Evolutionary conservation across 2,113 vertebrate species (phyloP).

Genomic region (Eupsittula cactorum): DNA sequence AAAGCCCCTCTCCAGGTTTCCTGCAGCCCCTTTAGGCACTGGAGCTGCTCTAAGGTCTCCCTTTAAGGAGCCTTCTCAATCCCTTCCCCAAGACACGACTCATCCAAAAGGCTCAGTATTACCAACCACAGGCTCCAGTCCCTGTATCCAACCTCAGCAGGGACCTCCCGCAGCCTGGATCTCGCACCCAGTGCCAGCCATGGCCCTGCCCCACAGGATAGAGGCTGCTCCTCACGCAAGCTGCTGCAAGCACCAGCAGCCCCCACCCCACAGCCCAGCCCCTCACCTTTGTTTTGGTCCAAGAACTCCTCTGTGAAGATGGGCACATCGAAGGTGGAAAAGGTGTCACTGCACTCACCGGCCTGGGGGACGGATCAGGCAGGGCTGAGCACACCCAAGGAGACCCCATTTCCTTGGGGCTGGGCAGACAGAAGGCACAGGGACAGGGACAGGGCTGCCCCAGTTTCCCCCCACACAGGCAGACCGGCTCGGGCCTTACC

Average conservation of each 20-base stretch:
- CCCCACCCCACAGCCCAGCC: neutral
- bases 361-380: constrained; percentile 57
- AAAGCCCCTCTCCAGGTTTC: neutral
- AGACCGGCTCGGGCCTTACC: constrained; percentile 20
- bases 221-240: neutral
- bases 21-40: neutral
- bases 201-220: accelerated
- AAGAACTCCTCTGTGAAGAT: constrained; percentile 98
- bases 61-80: neutral
- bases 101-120: neutral
- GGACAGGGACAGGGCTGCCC: neutral
- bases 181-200: accelerated
- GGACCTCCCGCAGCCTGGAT: neutral
- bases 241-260: accelerated
- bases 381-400: neutral
- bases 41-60: neutral
- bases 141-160: neutral
- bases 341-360: constrained; percentile 81
- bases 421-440: accelerated
- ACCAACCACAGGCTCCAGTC: neutral
- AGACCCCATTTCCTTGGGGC: neutral
- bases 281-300: constrained; percentile 96
- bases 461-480: neutral
- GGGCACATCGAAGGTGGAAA: constrained; percentile 87
- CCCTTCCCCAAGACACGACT: neutral